Conservation (phyloP, 2,113 vertebrate species). For the Alligator mississippiensis region DNA sequence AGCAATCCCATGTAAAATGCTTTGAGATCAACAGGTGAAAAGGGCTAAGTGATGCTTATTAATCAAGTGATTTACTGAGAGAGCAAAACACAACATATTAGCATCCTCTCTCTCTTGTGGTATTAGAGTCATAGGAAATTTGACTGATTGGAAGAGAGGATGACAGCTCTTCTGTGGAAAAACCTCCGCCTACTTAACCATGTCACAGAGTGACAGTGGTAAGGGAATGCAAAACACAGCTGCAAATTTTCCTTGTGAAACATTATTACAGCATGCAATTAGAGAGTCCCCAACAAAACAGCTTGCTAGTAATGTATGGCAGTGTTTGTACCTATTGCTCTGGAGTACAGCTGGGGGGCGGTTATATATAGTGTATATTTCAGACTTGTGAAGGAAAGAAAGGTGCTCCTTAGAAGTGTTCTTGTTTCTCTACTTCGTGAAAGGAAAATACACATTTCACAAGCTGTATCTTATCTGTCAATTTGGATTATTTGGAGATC, state of each 20-base stretch:
- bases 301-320: accelerated
- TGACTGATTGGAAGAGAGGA: neutral
- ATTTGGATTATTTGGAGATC: neutral
- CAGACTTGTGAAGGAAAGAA: neutral
- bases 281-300: accelerated
- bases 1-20: neutral
- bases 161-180: neutral
- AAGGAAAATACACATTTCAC: neutral
- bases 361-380: neutral
- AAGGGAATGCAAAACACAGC: neutral
- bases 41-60: no score
- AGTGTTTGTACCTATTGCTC: neutral
- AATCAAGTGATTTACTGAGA: neutral
- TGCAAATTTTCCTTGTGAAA: neutral
- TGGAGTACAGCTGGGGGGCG: neutral
- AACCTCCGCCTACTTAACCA: neutral
- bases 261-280: accelerated
- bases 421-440: neutral
- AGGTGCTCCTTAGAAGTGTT: neutral
- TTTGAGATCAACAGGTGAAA: neutral
- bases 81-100: neutral
- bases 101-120: neutral
- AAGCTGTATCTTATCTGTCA: neutral
- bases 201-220: neutral
- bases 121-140: neutral